Evolutionary conservation across 2,797 vertebrate species (phyloP), one percentile per base, ranked within the genome.

Genomic region (Sebastes iracundus): DNA sequence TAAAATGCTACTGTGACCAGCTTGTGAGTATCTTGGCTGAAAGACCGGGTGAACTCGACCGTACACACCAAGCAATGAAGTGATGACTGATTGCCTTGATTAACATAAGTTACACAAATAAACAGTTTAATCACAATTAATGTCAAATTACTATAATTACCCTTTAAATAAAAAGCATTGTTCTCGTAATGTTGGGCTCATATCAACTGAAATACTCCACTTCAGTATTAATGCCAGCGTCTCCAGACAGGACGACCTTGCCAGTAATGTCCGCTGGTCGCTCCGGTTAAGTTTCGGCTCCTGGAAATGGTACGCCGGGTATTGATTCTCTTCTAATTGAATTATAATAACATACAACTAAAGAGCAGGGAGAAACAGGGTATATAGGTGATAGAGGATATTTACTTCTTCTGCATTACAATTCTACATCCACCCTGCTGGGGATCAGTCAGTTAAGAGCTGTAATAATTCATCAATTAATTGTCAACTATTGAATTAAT

Each of bases 1-100:
- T 93, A 92, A 94, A 93, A 92, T 71, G 88, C 86, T 73, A 79
- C 86, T 80, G 86, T 91, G 89, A 92, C 88, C 89, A 88, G 87
- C 90, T 84, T 62, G 68, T 20, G 78, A 92, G 82, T 86, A 84
- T 90, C 87, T 90, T 86, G 86, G 88, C 90, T 90, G 82, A 90
- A 87, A 91, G 82, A 87, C 58, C 9, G 66, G 59, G 77, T 81
- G 88, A 93, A 91, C 72, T 88, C 82, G 75, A 86, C 84, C 86
- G 75, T 76, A 83, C 87, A 80, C 71, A 77, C 67, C 73, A 63
- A 83, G 72, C 83, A 91, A 91, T 90, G 81, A 90, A 92, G 79
- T 84, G 80, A 88, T 87, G 88, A 90, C 81, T 85, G 87, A 93
- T 91, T 76, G 90, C 82, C 77, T 81, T 79, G 59, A 92, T 93